Conservation (phyloP, 1,140 invertebrate species). For the Brachionus angularis region DNA sequence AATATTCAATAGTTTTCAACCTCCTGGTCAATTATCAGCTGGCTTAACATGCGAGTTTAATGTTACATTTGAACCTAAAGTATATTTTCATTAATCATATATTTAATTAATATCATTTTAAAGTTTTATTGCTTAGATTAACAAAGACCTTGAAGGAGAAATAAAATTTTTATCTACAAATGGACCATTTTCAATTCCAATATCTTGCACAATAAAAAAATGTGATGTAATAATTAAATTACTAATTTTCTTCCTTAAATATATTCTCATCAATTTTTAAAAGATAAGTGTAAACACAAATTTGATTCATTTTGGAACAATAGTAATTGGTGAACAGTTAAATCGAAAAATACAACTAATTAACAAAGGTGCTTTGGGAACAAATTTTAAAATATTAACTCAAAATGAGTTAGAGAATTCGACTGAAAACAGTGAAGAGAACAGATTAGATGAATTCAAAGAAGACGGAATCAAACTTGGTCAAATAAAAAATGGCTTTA, state of each 20-base stretch:
- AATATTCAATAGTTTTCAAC: conserved; percentile 53
- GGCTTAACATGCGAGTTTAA: conserved; percentile 57
- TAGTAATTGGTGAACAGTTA: conserved; percentile 56
- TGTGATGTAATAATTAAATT: conserved; percentile 51
- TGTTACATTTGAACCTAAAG: conserved; percentile 58
- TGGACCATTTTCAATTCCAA: conserved; percentile 54
- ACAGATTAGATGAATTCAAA: not conserved
- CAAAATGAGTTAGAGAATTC: not conserved
- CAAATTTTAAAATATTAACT: conserved; percentile 48
- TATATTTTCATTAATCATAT: conserved; percentile 45
- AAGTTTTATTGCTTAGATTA: conserved; percentile 50
- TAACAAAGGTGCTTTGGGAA: conserved; percentile 56
- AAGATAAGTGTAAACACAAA: conserved; percentile 52
- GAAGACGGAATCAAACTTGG: conserved; percentile 28
- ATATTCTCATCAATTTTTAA: conserved; percentile 11
- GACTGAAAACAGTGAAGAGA: not conserved
- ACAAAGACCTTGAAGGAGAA: conserved; percentile 55
- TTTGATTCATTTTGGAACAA: conserved; percentile 53
- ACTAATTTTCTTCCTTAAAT: not conserved
- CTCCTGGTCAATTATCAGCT: conserved; percentile 58
- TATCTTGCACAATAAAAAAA: conserved; percentile 57
- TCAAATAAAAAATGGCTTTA: not conserved
- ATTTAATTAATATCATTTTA: not conserved
- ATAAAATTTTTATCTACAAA: conserved; percentile 57
- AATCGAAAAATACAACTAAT: conserved; percentile 52